These are phyloP conservation scores for Spilosoma lubricipeda DNA, from an alignment of 2,888 invertebrate species.

Conservation along the genomic window DNA sequence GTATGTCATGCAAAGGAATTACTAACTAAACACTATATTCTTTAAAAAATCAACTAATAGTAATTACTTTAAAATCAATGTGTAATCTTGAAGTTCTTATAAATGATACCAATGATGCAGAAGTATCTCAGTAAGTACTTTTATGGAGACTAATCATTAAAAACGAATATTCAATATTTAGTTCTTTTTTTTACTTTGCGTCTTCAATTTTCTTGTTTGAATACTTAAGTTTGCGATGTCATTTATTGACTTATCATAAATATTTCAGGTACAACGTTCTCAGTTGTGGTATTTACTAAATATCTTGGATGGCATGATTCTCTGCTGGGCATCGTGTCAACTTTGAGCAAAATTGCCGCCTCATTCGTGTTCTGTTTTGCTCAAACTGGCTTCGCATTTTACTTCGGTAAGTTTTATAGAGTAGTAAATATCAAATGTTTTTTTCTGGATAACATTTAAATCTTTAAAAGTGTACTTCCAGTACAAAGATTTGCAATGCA, in stretches of 20 bases:
- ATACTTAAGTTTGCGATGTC: background rate
- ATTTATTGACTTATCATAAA: background rate
- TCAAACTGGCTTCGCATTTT: constrained; percentile 90
- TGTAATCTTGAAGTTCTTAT: no score
- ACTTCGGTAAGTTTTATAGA: constrained; percentile 82
- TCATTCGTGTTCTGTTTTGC: constrained; percentile 94
- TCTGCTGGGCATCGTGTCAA: constrained; percentile 92
- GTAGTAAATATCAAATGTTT: background rate
- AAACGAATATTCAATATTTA: no score
- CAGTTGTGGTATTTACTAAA: constrained; percentile 70
- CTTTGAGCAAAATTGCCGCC: constrained; percentile 92
- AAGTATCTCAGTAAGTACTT: no score
- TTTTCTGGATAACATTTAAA: no score
- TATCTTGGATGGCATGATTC: constrained; percentile 91
- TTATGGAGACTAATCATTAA: no score
- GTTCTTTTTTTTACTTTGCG: background rate
- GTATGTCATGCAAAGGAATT: background rate
- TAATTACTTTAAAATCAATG: no score
- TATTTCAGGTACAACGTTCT: constrained; percentile 75
- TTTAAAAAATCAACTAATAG: no score
- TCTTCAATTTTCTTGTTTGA: background rate
- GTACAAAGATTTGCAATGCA: no score
- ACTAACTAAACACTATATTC: no score
- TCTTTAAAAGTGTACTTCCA: no score
- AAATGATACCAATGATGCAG: no score